phyloP scores from a whole-genome alignment of 2,113 vertebrate species.

The Quiscalus mexicanus region DNA sequence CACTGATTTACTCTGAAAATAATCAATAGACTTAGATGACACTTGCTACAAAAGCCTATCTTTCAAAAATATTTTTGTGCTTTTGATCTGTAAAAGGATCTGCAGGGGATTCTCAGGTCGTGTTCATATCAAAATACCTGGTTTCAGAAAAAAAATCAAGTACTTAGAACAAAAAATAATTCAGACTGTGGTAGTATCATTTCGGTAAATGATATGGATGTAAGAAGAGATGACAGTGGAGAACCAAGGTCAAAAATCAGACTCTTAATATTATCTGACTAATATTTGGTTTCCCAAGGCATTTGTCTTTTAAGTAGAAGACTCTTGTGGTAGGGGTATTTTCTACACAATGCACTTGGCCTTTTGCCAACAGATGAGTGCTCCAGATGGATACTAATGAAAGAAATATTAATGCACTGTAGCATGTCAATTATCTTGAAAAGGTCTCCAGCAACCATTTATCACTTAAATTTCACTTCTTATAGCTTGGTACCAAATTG shows the following conservation, averaged over 20 bases:
- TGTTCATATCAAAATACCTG: neutral
- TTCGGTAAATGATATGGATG: neutral
- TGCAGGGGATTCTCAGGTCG: neutral
- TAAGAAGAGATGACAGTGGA: neutral
- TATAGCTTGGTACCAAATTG: neutral
- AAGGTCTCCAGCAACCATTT: constrained; percentile 2
- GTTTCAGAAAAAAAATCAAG: neutral
- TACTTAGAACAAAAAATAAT: neutral
- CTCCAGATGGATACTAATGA: constrained; percentile 44
- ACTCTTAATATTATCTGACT: neutral
- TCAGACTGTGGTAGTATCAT: neutral
- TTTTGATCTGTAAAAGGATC: neutral
- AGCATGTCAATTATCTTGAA: constrained; percentile 54
- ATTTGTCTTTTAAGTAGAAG: neutral
- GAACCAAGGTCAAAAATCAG: neutral
- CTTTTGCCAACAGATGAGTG: constrained; percentile 27
- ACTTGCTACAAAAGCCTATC: neutral
- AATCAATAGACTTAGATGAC: neutral
- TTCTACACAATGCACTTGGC: constrained; percentile 29
- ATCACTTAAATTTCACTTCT: constrained; percentile 4
- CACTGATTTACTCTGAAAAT: neutral
- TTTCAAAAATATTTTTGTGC: neutral
- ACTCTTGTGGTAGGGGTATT: neutral
- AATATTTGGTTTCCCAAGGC: neutral
- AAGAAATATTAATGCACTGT: constrained; percentile 58